Base-by-base conservation (phyloP, 2,113 vertebrate species). In the Lipotes vexillifer region DNA sequence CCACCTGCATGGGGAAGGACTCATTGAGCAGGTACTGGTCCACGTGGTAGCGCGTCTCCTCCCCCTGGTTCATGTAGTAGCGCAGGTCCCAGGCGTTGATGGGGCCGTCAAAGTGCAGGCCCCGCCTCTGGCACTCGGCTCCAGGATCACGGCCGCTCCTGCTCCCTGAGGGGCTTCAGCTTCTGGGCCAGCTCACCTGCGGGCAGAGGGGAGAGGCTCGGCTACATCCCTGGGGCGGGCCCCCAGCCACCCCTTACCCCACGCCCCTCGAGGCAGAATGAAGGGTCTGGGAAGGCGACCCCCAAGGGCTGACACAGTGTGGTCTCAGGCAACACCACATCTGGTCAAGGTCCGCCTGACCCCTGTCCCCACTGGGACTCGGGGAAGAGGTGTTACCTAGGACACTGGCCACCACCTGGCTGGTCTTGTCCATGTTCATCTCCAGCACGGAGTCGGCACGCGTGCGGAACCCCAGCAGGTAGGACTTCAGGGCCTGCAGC, bases 31-130 rank as follows among this genome's bases (percentile, higher is more conserved):
- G 99, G 97, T 99, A 99, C 98, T 99, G 99, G 93, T 99, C 99
- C 98, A 99, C 99, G 0, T 98, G 99, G 72, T 99, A 99, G 97
- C 99, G 99, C 0, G 99, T 99, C 98, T 99, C 99, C 98, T 99
- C 99, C 99, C 99, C 99, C 98, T 99, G 99, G 91, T 99, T 99
- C 99, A 99, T 99, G 98, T 99, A 99, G 98, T 99, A 99, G 72
- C 99, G 99, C 29, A 99, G 99, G 99, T 99, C 99, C 99, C 99
- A 99, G 80, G 99, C 99, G 0, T 99, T 98, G 98, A 99, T 99
- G 92, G 98, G 93, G 8, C 98, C 98, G 0, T 98, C 99, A 23
- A 99, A 99, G 1, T 98, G 97, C 94, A 99, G 98, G 2, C 95
- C 98, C 2, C 99, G 98, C 96, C 98, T 99, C 97, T 98, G 88